phyloP scores from a whole-genome alignment of 2,797 vertebrate genomes.

The Ispidina picta region DNA sequence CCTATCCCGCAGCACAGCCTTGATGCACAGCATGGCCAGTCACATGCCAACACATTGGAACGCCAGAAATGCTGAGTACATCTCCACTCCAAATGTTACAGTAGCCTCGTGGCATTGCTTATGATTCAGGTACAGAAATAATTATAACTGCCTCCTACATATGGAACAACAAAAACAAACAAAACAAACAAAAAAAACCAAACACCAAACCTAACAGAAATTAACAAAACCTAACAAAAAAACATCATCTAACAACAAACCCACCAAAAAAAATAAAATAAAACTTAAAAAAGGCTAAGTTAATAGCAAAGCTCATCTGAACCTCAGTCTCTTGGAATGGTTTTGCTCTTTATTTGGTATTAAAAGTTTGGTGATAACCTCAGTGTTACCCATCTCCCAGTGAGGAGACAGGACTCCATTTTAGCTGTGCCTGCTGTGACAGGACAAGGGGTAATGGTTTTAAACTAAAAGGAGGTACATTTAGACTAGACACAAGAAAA shows the following conservation, averaged over 20 bases:
- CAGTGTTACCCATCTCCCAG: conserved; percentile 3
- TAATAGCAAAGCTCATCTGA: conserved; percentile 15
- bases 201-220: neutral
- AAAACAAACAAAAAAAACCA: no score
- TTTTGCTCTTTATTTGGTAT: neutral
- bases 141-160: neutral
- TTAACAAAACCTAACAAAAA: no score
- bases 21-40: conserved; percentile 31
- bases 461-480: neutral
- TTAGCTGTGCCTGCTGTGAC: neutral
- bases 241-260: no score
- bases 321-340: neutral
- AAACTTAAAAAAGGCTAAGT: neutral
- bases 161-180: no score
- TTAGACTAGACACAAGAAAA: neutral
- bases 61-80: conserved; percentile 16
- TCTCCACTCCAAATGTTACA: neutral
- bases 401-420: conserved; percentile 4
- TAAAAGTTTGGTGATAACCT: neutral
- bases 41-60: neutral
- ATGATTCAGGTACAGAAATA: neutral
- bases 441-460: neutral
- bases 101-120: neutral
- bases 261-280: no score
- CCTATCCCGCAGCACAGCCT: conserved; percentile 11